These are phyloP conservation scores for Paramisgurnus dabryanus DNA, from an alignment of 2,113 vertebrate species.

Conservation along the genomic window DNA sequence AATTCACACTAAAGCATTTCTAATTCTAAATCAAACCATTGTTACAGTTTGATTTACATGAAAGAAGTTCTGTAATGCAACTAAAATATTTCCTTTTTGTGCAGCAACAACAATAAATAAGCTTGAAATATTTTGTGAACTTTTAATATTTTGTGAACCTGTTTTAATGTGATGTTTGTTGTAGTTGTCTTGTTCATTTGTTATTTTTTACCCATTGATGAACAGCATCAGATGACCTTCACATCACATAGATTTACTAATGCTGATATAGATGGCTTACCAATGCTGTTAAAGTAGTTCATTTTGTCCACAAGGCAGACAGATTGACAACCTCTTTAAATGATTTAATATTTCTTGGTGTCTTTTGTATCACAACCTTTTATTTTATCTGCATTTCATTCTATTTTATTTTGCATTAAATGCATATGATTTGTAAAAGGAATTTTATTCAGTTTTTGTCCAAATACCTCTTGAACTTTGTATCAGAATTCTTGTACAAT, in stretches of 20 bases:
- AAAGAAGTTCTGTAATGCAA: slow-evolving; percentile 1
- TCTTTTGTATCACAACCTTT: slow-evolving; percentile 95
- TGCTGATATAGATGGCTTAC: slow-evolving; percentile 80
- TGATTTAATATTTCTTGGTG: slow-evolving; percentile 76
- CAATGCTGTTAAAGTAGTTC: slow-evolving; percentile 79
- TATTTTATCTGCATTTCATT: slow-evolving; percentile 73
- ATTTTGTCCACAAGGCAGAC: slow-evolving; percentile 80
- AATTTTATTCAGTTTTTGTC: slow-evolving; percentile 99
- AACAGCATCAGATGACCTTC: slow-evolving; percentile 71
- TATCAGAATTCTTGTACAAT: slow-evolving; percentile 99
- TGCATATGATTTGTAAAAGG: slow-evolving; percentile 99
- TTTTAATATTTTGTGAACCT: slow-evolving; percentile 44
- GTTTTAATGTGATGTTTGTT: slow-evolving; percentile 61
- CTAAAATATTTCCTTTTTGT: slow-evolving; percentile 53
- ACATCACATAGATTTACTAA: slow-evolving; percentile 75
- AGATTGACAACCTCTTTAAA: slow-evolving; percentile 63
- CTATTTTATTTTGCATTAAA: slow-evolving; percentile 93
- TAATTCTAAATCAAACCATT: not conserved
- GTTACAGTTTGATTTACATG: not conserved
- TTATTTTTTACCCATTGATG: slow-evolving; percentile 65
- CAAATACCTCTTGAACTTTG: slow-evolving; percentile 99
- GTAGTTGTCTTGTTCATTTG: slow-evolving; percentile 67
- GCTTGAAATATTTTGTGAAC: slow-evolving; percentile 67
- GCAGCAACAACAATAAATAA: slow-evolving; percentile 65
- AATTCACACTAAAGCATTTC: not conserved